A percentile compares a stretch with the other conserved stretches of the same genome.
Conservation (phyloP, 2,797 vertebrate genomes). For the Sebastiscus tertius region DNA sequence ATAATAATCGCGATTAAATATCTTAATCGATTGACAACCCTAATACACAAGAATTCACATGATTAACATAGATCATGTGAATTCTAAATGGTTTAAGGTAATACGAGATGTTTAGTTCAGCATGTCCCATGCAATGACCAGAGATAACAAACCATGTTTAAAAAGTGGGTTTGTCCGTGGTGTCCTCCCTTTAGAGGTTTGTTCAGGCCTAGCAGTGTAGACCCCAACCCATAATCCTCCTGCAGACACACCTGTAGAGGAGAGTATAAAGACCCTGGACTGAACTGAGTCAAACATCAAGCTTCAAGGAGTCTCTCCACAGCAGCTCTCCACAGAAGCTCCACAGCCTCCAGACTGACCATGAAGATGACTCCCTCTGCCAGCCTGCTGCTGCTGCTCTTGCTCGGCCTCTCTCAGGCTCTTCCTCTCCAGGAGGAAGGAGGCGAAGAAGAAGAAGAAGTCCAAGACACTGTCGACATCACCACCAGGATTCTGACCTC, state of each 20-base stretch:
- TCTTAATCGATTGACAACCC: too few relatives aligned
- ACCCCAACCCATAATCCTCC: slow-evolving; percentile 1
- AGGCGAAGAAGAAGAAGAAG: too few relatives aligned
- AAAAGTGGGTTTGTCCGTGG: slow-evolving; percentile 22
- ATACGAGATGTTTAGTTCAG: neutral
- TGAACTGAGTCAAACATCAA: slow-evolving; percentile 31
- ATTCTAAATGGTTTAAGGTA: neutral
- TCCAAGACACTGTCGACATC: too few relatives aligned
- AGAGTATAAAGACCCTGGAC: slow-evolving; percentile 61
- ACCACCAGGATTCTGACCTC: slow-evolving; percentile 51
- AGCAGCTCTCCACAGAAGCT: slow-evolving; percentile 10
- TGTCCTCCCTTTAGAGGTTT: slow-evolving; percentile 38
- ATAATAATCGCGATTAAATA: too few relatives aligned
- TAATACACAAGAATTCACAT: too few relatives aligned
- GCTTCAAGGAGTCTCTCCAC: slow-evolving; percentile 38
- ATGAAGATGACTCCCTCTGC: too few relatives aligned
- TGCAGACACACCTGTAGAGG: too few relatives aligned
- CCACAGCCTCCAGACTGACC: too few relatives aligned
- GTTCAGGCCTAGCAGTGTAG: slow-evolving; percentile 37
- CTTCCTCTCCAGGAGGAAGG: too few relatives aligned
- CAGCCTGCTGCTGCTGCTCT: too few relatives aligned
- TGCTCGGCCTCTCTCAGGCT: too few relatives aligned
- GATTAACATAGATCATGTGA: neutral
- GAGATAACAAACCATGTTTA: neutral
- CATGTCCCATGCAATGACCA: neutral